Conservation (phyloP, 2,888 invertebrate species). For the Hydropsyche betteni region DNA sequence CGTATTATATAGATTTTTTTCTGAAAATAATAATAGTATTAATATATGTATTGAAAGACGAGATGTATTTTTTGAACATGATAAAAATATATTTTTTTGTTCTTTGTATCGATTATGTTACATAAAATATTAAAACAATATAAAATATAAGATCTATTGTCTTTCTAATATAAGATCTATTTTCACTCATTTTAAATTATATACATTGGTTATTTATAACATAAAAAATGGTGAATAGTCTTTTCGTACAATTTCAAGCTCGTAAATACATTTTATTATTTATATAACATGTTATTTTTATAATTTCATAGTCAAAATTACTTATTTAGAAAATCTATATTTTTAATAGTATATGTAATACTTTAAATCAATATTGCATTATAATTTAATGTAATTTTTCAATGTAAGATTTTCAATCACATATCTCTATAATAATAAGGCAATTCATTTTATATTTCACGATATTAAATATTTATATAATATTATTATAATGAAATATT, state of each 20-base stretch:
- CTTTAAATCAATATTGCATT: too few species aligned
- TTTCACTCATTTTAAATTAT: neutral
- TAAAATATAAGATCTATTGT: neutral
- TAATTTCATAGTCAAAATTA: too few species aligned
- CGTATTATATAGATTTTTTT: neutral
- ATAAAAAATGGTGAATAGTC: slow-evolving; percentile 16
- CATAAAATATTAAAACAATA: neutral
- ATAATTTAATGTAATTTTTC: too few species aligned
- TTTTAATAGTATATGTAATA: too few species aligned
- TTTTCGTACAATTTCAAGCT: neutral
- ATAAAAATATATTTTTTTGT: slow-evolving; percentile 14
- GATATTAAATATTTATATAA: too few species aligned
- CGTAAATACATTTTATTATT: too few species aligned
- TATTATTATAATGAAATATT: too few species aligned
- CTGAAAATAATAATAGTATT: neutral
- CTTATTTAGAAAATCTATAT: too few species aligned
- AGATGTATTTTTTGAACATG: neutral
- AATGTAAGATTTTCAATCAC: too few species aligned
- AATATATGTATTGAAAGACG: neutral
- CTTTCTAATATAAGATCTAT: neutral
- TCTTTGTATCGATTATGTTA: neutral
- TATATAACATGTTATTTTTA: too few species aligned
- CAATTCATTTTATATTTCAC: too few species aligned
- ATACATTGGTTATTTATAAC: neutral
- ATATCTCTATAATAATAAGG: too few species aligned